These are phyloP conservation scores for Acanthurus lineatus DNA, from an alignment of 2,797 vertebrate genomes.

Conservation along the genomic window DNA sequence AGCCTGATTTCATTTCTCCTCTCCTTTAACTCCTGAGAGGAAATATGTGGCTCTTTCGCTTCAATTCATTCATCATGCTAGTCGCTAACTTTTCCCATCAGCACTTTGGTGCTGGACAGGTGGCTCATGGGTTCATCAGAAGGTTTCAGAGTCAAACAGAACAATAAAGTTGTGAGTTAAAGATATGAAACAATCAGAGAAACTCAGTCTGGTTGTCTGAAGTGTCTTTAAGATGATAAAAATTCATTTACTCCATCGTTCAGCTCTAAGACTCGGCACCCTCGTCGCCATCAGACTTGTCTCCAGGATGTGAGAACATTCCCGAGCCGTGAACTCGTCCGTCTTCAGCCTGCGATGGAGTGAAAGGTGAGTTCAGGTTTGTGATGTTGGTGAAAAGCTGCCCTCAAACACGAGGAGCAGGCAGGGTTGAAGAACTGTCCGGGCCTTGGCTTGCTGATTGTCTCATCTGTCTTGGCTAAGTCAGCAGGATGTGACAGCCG, in stretches of 20 bases:
- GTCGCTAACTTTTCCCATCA: not conserved
- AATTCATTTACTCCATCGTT: too few species aligned
- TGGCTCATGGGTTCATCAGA: too few species aligned
- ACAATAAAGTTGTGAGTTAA: too few species aligned
- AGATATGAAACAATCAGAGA: not conserved
- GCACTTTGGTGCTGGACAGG: not conserved
- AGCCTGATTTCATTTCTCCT: not conserved
- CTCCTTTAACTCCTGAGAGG: not conserved
- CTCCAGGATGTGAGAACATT: not conserved
- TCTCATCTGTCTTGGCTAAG: conserved; percentile 80
- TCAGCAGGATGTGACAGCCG: conserved; percentile 83
- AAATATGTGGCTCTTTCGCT: not conserved
- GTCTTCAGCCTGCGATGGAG: conserved; percentile 12
- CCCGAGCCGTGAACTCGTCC: not conserved
- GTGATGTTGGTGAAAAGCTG: conserved; percentile 74
- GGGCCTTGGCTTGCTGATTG: conserved; percentile 77
- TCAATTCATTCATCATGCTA: not conserved
- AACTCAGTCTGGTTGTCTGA: not conserved
- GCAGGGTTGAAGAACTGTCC: conserved; percentile 71
- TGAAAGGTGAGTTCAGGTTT: conserved; percentile 56
- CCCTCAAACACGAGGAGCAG: conserved; percentile 67
- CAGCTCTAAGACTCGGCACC: too few species aligned
- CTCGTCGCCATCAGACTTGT: not conserved
- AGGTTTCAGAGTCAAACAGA: too few species aligned
- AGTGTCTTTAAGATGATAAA: too few species aligned